Base-by-base conservation (phyloP, 2,888 invertebrate genomes). In the Liopterus haemorrhoidalis region DNA sequence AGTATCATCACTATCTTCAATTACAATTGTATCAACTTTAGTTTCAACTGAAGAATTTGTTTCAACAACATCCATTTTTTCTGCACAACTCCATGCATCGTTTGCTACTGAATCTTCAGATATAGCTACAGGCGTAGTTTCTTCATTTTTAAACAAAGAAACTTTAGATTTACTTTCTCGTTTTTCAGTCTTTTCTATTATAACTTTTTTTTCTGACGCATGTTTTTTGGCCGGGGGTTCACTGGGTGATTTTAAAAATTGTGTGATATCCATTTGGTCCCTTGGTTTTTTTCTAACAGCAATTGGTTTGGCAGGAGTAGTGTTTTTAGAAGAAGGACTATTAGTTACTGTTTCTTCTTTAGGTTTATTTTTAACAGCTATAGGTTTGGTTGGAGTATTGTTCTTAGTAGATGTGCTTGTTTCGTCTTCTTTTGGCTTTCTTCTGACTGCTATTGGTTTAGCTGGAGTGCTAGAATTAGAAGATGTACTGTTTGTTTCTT, bases 1-100 rank as follows among this genome's bases (percentile, higher is more conserved):
- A 5, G 76, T 71, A 40, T 72, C 72, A 49, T 73, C 72, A 20
- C 54, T 25, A 25, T 33, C 36, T 21, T 38, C 32, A 6, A n/a
- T 4, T 14, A 31, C 9, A 15, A 16, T 31, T 14, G 21, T 22
- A 22, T 3, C 22, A 24, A 16, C 25, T 41, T 35, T 50, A 43
- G 15, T 41, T 41, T 42, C 21, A 42, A 44, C 8, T 11, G 12
- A 5, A 38, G 47, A 45, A 37, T 48, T 42, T 3, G 48, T 20
- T 30, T 22, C 36, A 9, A 12, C 15, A n/a, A 15, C 21, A 19
- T 37, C 28, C 21, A 37, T 35, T 18, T 37, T 37, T 8, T 42
- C 37, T 9, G 50, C 49, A 36, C 44, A 50, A 12, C 44, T 48
- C 59, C 59, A 60, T 15, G 58, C 55, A 50, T 60, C 59, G 49